Conservation (phyloP, 2,888 invertebrate genomes). For the Lacanobia wlatinum region DNA sequence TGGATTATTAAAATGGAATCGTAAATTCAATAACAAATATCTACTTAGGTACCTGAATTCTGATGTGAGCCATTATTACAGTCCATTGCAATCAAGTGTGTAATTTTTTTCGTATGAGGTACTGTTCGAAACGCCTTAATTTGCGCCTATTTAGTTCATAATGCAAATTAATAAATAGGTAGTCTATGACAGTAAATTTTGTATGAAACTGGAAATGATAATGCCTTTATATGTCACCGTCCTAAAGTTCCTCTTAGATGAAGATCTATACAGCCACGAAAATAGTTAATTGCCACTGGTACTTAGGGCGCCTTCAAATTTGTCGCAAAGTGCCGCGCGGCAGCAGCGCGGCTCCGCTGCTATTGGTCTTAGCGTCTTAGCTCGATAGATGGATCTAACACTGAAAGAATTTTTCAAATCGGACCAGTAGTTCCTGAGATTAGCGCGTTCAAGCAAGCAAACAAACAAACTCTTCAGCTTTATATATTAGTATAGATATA, state of each 20-base stretch:
- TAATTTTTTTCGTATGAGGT: neutral
- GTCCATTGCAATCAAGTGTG: slow-evolving; percentile 25
- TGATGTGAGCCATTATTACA: neutral
- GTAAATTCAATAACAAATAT: no score
- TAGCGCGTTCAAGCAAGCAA: no score
- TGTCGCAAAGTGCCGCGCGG: no score
- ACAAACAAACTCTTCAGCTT: no score
- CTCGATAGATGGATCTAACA: no score
- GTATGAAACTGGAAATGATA: slow-evolving; percentile 24
- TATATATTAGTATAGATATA: no score
- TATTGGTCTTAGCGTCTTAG: no score
- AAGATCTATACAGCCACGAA: slow-evolving; percentile 58
- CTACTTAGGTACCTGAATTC: slow-evolving; percentile 33
- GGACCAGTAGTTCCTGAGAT: no score
- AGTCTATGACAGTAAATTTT: slow-evolving; percentile 54
- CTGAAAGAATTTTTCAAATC: no score
- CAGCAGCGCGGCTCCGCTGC: no score
- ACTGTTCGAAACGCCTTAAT: slow-evolving; percentile 30
- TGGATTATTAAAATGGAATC: no score
- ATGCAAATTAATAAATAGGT: slow-evolving; percentile 26
- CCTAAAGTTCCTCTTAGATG: neutral
- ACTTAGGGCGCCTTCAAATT: no score
- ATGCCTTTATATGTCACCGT: slow-evolving; percentile 25
- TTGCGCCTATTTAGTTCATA: slow-evolving; percentile 19
- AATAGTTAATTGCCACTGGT: slow-evolving; percentile 7